These are phyloP conservation scores for Okamejei kenojei DNA, from an alignment of 2,797 vertebrate species.

Conservation along the genomic window DNA sequence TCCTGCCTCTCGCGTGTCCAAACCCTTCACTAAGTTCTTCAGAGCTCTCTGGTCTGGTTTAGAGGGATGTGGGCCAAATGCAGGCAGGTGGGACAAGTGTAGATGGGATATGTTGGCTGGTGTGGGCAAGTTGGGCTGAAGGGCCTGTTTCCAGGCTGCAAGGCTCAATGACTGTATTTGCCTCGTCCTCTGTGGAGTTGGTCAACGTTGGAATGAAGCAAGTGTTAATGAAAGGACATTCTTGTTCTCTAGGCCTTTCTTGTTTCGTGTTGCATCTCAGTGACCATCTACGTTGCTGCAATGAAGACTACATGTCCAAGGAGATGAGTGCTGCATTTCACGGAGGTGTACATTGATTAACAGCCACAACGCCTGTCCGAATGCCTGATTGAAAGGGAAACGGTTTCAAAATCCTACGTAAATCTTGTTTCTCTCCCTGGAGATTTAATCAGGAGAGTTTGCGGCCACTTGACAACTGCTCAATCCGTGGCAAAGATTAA, in stretches of 20 bases:
- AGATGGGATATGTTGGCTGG: too few relatives aligned
- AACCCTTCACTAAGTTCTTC: too few relatives aligned
- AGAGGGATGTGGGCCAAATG: too few relatives aligned
- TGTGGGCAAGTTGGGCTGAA: too few relatives aligned
- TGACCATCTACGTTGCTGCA: neutral
- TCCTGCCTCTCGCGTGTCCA: too few relatives aligned
- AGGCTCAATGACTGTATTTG: too few relatives aligned
- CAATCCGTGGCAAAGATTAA: neutral
- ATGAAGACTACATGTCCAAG: slow-evolving; percentile 2
- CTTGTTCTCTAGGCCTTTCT: neutral
- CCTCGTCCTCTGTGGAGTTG: neutral
- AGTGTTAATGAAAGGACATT: neutral
- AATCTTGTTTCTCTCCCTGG: neutral
- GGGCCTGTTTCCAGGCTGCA: too few relatives aligned
- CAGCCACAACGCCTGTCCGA: neutral
- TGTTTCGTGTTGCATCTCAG: neutral
- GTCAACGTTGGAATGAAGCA: neutral
- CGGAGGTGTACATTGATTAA: neutral
- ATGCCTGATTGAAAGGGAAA: slow-evolving; percentile 19
- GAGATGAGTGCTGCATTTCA: neutral
- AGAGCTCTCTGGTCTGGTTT: too few relatives aligned
- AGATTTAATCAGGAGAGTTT: neutral
- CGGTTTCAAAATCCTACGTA: neutral
- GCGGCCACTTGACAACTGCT: neutral
- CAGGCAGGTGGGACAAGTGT: too few relatives aligned